Conservation (phyloP, 2,113 vertebrate genomes). For the Morone saxatilis region DNA sequence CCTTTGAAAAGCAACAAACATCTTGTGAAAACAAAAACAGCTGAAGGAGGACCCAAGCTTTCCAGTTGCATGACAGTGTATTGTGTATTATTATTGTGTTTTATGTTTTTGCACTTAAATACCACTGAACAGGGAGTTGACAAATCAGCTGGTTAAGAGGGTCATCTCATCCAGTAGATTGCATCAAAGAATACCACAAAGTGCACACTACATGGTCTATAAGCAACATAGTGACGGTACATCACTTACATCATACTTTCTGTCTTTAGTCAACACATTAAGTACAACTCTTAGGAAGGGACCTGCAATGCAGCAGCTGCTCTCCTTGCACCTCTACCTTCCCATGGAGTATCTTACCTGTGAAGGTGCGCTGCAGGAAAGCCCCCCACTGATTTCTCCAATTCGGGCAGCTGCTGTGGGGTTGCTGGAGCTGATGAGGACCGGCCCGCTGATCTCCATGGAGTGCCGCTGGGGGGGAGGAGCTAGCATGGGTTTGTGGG, state of each 20-base stretch:
- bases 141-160: conserved; percentile 26
- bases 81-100: conserved; percentile 7
- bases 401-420: conserved; percentile 96
- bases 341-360: conserved; percentile 85
- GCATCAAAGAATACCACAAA: conserved; percentile 12
- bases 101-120: conserved; percentile 28
- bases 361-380: conserved; percentile 97
- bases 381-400: conserved; percentile 91
- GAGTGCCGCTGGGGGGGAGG: conserved; percentile 95
- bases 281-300: background rate
- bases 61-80: conserved; percentile 1
- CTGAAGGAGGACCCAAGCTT: conserved; percentile 9
- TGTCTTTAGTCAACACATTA: background rate
- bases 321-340: background rate
- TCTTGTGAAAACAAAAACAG: conserved; percentile 37
- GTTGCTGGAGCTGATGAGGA: conserved; percentile 99
- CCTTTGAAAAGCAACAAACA: conserved; percentile 58
- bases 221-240: background rate
- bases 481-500: conserved; percentile 94
- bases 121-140: conserved; percentile 17
- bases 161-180: conserved; percentile 18
- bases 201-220: background rate
- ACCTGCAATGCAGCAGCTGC: background rate
- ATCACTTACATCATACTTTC: background rate
- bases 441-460: conserved; percentile 98